Percentiles rank a stretch among this genome's conserved stretches.
Evolutionary conservation across 2,797 vertebrate genomes (phyloP).

Genomic region (Champsocephalus gunnari): DNA sequence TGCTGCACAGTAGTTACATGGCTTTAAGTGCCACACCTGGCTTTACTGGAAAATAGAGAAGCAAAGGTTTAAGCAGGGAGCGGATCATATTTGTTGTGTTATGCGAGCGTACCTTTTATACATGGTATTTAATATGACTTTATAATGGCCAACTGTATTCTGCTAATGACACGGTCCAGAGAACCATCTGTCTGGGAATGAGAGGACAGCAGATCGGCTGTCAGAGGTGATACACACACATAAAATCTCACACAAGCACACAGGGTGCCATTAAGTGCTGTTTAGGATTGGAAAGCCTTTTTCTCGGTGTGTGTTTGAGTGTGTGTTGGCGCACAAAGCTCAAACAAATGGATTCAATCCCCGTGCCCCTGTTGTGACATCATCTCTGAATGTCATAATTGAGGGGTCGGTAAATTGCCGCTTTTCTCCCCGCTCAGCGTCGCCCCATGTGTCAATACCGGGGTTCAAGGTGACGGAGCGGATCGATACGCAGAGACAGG

Average conservation of each 20-base stretch:
- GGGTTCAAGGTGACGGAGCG: slow-evolving; percentile 99
- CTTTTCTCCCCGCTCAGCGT: slow-evolving; percentile 81
- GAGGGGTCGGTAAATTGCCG: slow-evolving; percentile 93
- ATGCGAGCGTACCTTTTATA: slow-evolving; percentile 55
- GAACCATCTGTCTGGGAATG: slow-evolving; percentile 77
- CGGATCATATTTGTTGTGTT: slow-evolving; percentile 10
- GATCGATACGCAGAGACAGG: slow-evolving; percentile 98
- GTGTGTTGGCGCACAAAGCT: slow-evolving; percentile 45
- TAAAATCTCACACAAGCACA: slow-evolving; percentile 55
- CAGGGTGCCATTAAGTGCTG: slow-evolving; percentile 68
- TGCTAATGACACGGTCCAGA: slow-evolving; percentile 77
- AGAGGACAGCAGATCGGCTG: slow-evolving; percentile 66
- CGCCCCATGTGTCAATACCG: slow-evolving; percentile 99
- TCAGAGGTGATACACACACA: slow-evolving; percentile 61
- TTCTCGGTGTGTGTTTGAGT: slow-evolving; percentile 35
- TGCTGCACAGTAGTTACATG: slow-evolving; percentile 47
- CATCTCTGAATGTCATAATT: slow-evolving; percentile 99
- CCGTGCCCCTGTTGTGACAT: slow-evolving; percentile 90
- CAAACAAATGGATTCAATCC: slow-evolving; percentile 77
- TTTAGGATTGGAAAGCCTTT: slow-evolving; percentile 62
- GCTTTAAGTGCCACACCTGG: slow-evolving; percentile 24
- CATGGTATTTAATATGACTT: slow-evolving; percentile 70
- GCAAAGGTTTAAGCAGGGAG: slow-evolving; percentile 19
- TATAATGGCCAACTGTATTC: slow-evolving; percentile 69
- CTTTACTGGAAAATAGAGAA: slow-evolving; percentile 22